These are phyloP conservation scores for Bubo blakistoni DNA, from an alignment of 2,113 vertebrate genomes.

Conservation along the genomic window DNA sequence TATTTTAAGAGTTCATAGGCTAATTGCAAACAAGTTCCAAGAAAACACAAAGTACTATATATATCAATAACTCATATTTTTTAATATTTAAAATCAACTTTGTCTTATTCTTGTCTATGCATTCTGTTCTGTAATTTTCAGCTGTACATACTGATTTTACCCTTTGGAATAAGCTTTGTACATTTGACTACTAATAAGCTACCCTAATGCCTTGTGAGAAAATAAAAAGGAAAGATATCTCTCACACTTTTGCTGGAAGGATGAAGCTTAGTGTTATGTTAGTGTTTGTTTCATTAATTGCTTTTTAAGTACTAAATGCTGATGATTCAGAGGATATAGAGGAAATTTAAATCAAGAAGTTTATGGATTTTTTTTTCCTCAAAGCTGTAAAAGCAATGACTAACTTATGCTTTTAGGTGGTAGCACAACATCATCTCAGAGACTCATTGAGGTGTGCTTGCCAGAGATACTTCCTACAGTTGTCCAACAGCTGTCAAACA, in stretches of 20 bases:
- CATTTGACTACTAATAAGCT: not conserved
- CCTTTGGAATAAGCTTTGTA: not conserved
- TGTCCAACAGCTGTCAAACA: not conserved
- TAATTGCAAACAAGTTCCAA: not conserved
- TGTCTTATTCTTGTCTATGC: not conserved
- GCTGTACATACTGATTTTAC: not conserved
- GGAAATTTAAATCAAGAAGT: not conserved
- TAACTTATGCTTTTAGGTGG: not conserved
- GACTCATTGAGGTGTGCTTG: rapidly evolving
- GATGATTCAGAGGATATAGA: not conserved
- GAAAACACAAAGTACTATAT: not conserved
- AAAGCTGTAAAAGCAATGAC: not conserved
- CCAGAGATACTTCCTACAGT: not conserved
- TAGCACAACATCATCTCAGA: not conserved
- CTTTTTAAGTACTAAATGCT: not conserved
- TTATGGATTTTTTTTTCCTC: not conserved
- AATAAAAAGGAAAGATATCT: not conserved
- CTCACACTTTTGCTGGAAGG: not conserved
- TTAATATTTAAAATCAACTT: not conserved
- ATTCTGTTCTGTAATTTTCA: not conserved
- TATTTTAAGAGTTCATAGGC: not conserved
- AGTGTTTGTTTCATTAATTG: not conserved
- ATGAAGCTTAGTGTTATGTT: not conserved
- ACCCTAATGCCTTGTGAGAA: not conserved
- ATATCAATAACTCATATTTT: not conserved